These are phyloP conservation scores for Gambusia yucatana DNA, from an alignment of 2,797 vertebrate genomes.

Conservation along the genomic window DNA sequence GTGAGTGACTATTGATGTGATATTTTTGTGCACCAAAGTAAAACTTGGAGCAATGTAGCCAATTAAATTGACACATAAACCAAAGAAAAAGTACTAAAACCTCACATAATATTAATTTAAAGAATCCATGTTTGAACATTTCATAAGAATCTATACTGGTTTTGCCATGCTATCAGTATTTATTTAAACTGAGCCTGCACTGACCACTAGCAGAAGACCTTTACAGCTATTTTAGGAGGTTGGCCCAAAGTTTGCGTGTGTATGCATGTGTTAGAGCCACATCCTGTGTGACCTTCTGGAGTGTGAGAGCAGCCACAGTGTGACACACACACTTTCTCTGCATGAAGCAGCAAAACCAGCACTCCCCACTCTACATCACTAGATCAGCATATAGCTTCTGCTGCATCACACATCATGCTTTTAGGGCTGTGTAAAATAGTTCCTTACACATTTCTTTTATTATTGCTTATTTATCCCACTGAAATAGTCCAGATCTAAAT, in stretches of 20 bases:
- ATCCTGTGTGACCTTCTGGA: constrained; percentile 80
- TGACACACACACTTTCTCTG: constrained; percentile 62
- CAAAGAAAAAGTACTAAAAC: neutral
- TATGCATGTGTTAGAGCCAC: constrained; percentile 53
- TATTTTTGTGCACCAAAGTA: neutral
- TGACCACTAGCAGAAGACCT: constrained; percentile 25
- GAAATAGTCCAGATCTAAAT: neutral
- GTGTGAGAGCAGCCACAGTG: constrained; percentile 72
- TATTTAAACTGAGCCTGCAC: constrained; percentile 2
- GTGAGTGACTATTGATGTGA: neutral
- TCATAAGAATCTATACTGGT: constrained; percentile 1
- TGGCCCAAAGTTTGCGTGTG: constrained; percentile 46
- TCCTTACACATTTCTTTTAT: neutral
- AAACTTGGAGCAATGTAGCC: neutral
- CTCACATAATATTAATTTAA: neutral
- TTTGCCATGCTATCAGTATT: neutral
- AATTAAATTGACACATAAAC: neutral
- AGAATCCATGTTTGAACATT: neutral
- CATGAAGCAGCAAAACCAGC: constrained; percentile 56
- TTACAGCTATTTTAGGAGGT: constrained; percentile 60
- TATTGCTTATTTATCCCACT: neutral
- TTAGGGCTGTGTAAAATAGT: constrained; percentile 1
- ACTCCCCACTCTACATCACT: constrained; percentile 63
- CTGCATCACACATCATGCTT: constrained; percentile 53
- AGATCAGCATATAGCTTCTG: constrained; percentile 57